phyloP scores from a whole-genome alignment of 1,140 invertebrate species.

The Macrosteles quadrilineatus region DNA sequence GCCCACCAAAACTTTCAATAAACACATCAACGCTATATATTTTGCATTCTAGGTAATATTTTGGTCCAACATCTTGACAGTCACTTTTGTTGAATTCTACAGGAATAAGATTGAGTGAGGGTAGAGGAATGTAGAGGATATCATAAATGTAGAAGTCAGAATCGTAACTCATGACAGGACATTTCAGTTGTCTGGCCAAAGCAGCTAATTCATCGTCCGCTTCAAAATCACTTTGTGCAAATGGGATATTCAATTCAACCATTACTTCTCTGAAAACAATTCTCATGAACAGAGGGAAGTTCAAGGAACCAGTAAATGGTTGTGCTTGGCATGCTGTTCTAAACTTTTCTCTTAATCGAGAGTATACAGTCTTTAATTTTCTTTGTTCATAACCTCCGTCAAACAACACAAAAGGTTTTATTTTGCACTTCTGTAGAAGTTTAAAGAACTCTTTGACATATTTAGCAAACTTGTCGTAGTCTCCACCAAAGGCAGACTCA shows the following conservation, averaged over 20 bases:
- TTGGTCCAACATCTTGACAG: conserved; percentile 14
- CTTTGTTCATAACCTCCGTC: conserved; percentile 78
- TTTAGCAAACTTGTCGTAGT: conserved; percentile 76
- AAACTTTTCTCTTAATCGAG: conserved; percentile 64
- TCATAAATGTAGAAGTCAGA: conserved; percentile 91
- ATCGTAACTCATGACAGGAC: conserved; percentile 85
- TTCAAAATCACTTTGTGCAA: conserved; percentile 77
- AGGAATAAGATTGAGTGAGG: conserved; percentile 58
- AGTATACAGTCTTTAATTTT: conserved; percentile 71
- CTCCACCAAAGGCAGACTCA: conserved; percentile 78
- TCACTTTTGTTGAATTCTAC: conserved; percentile 19
- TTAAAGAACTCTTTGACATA: conserved; percentile 69
- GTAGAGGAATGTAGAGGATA: conserved; percentile 76
- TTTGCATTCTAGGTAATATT: conserved; percentile 59
- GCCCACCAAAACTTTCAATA: conserved; percentile 61
- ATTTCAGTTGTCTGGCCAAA: conserved; percentile 71
- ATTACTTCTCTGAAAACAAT: conserved; percentile 72
- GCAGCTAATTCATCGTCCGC: conserved; percentile 83
- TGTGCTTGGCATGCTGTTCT: conserved; percentile 13
- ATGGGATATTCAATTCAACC: conserved; percentile 61
- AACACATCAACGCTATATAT: conserved; percentile 73
- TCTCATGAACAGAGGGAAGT: conserved; percentile 69
- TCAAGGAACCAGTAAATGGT: conserved; percentile 34
- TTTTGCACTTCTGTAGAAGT: conserved; percentile 67
- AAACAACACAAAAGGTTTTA: conserved; percentile 76